Evolutionary conservation across 2,888 invertebrate genomes (phyloP).

Genomic region (Desoria tigrina): DNA sequence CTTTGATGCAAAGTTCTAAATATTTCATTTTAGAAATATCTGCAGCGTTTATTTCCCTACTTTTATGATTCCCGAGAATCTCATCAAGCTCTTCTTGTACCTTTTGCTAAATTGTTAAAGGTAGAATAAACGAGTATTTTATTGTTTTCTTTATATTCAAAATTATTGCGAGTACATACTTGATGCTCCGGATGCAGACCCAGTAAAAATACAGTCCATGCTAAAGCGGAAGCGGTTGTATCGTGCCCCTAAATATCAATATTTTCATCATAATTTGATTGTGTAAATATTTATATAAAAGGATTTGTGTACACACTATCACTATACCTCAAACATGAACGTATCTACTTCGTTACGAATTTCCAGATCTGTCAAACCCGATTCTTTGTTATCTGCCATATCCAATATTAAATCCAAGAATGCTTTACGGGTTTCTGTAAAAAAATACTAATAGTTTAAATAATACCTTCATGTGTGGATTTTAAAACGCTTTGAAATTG

Average conservation of each 20-base stretch:
- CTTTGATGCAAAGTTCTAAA: constrained; percentile 57
- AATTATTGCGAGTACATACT: not conserved
- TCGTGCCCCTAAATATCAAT: constrained; percentile 33
- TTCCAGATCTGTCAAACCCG: constrained; percentile 12
- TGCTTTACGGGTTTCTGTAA: constrained; percentile 16
- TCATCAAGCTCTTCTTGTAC: constrained; percentile 59
- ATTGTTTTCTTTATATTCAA: not conserved
- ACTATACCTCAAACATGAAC: constrained; percentile 26
- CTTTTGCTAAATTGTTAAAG: too few species aligned
- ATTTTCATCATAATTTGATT: too few species aligned
- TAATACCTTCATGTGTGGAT: too few species aligned
- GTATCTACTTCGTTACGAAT: constrained; percentile 24
- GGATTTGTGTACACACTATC: not conserved
- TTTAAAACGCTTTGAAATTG: too few species aligned
- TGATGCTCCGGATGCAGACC: constrained; percentile 23
- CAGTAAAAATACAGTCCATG: constrained; percentile 24
- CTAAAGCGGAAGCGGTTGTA: constrained; percentile 36
- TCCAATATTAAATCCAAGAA: constrained; percentile 26
- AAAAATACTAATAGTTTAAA: too few species aligned
- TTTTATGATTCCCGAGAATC: constrained; percentile 57
- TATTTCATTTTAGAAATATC: constrained; percentile 56
- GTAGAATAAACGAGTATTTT: too few species aligned
- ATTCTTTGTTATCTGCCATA: constrained; percentile 2
- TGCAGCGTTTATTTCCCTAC: constrained; percentile 58
- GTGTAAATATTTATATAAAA: not conserved